phyloP scores from a whole-genome alignment of 2,888 invertebrate species.

The Chalcosyrphus nemorum region DNA sequence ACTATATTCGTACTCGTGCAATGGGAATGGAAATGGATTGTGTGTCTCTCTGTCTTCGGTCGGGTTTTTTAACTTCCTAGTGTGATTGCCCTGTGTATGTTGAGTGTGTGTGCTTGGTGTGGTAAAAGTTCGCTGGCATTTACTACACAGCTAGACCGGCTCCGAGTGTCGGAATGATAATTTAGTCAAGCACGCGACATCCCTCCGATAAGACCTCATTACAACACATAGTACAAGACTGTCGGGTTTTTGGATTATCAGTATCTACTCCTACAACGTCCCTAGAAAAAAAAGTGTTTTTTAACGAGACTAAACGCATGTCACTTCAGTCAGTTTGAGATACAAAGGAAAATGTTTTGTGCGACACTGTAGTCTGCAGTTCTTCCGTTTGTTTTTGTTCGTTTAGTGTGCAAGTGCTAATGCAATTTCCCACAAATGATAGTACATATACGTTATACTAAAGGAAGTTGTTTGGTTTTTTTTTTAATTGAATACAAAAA shows the following conservation, averaged over 20 bases:
- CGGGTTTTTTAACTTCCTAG: slow-evolving; percentile 14
- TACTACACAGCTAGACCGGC: slow-evolving; percentile 8
- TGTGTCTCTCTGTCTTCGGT: no score
- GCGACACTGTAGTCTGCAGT: slow-evolving; percentile 21
- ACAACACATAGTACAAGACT: not conserved
- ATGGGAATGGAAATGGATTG: no score
- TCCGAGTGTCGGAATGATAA: slow-evolving; percentile 50
- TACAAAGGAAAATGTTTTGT: slow-evolving; percentile 45
- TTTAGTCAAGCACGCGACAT: slow-evolving; percentile 76
- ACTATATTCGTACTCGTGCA: not conserved
- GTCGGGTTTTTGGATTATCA: not conserved
- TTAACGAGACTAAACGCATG: slow-evolving; percentile 3
- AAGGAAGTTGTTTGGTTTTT: slow-evolving; percentile 27
- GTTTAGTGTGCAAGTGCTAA: slow-evolving; percentile 16
- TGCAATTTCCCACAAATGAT: slow-evolving; percentile 26
- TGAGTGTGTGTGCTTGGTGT: no score
- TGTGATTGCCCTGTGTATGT: not conserved
- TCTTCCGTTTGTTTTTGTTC: slow-evolving; percentile 28
- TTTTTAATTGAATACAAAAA: slow-evolving; percentile 48
- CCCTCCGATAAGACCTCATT: slow-evolving; percentile 73
- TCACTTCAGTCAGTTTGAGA: slow-evolving; percentile 1
- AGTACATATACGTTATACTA: not conserved
- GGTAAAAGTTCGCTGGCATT: not conserved
- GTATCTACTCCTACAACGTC: not conserved
- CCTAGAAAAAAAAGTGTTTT: slow-evolving; percentile 2